phyloP scores from a whole-genome alignment of 2,113 vertebrate species.

The mouse (Mus musculus) region GRCm39 chr6:99810001-99810500 shows the following conservation, averaged over 20 bases:
- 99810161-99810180: not conserved
- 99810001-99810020: not conserved
- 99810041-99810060: not conserved
- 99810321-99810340: not conserved
- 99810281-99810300: not conserved
- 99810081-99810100: not conserved
- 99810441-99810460: not conserved
- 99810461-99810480: not conserved
- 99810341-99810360: not conserved
- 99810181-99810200: not conserved
- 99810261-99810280: not conserved
- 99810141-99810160: not conserved
- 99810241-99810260: not conserved
- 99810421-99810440: not conserved
- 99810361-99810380: not conserved
- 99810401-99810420: not conserved
- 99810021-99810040: not conserved
- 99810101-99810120: not conserved
- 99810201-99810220: not conserved
- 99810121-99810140: not conserved
- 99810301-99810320: not conserved
- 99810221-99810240: not conserved
- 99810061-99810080: not conserved
- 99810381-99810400: not conserved
- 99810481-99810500: not conserved